Percentiles rank a stretch among this genome's conserved stretches.
Conservation (phyloP, 2,797 vertebrate genomes). For the Knipowitschia caucasica region DNA sequence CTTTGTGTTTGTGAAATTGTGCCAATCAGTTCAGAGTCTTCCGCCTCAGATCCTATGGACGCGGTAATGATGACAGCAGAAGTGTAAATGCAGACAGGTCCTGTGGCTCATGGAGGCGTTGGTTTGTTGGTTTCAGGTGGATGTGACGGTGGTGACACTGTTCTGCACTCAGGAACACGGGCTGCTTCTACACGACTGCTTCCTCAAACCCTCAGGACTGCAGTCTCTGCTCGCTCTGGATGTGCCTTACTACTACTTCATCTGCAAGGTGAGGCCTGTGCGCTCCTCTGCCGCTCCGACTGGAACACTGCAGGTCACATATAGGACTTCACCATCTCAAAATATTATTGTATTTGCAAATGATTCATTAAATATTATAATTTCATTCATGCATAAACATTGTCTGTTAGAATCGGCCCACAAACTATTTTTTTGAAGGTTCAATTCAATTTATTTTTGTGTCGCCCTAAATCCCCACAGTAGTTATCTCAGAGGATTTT, state of each 20-base stretch:
- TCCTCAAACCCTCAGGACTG: constrained; percentile 74
- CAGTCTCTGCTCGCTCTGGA: constrained; percentile 86
- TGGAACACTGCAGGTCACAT: background rate
- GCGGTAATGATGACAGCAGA: constrained; percentile 50
- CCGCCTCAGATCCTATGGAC: constrained; percentile 47
- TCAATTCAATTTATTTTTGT: too few species aligned
- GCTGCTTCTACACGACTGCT: constrained; percentile 88
- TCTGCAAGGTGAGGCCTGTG: constrained; percentile 81
- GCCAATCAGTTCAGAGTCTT: constrained; percentile 62
- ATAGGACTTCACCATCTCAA: too few species aligned
- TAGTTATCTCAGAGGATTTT: too few species aligned
- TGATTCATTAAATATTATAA: too few species aligned
- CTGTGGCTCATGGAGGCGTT: background rate
- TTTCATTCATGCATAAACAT: too few species aligned
- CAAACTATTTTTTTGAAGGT: too few species aligned
- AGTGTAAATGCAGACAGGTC: background rate
- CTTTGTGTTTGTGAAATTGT: constrained; percentile 88
- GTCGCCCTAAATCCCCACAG: too few species aligned
- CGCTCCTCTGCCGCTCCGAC: background rate
- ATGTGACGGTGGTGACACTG: constrained; percentile 84
- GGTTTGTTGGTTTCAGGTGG: constrained; percentile 62
- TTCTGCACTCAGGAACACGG: constrained; percentile 92
- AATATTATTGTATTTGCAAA: too few species aligned
- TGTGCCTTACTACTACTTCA: constrained; percentile 92
- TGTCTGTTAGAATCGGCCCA: too few species aligned